phyloP scores from a whole-genome alignment of 2,888 invertebrate genomes.

The Laothoe populi region DNA sequence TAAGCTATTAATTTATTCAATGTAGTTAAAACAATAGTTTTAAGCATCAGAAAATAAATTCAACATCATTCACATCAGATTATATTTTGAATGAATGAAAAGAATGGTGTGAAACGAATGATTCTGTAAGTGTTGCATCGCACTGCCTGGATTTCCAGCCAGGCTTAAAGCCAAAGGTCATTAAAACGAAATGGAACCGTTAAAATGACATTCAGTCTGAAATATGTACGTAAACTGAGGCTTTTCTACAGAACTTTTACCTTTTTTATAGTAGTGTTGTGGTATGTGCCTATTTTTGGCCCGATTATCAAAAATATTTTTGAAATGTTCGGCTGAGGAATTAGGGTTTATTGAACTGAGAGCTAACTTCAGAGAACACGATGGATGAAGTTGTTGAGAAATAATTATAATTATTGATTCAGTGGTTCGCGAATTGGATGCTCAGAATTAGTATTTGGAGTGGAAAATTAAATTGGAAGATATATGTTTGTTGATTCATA shows the following conservation, averaged over 20 bases:
- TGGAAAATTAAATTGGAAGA: background rate
- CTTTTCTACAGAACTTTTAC: constrained; percentile 17
- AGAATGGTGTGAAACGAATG: constrained; percentile 29
- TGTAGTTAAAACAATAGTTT: constrained; percentile 7
- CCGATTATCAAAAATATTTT: too few relatives aligned
- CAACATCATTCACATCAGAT: constrained; percentile 21
- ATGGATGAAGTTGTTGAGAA: background rate
- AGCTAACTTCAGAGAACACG: background rate
- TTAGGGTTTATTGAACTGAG: background rate
- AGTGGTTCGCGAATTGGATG: background rate
- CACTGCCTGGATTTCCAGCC: constrained; percentile 16
- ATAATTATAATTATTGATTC: background rate
- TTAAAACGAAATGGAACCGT: constrained; percentile 20
- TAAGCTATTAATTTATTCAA: too few relatives aligned
- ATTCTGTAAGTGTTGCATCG: constrained; percentile 17
- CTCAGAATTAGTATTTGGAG: background rate
- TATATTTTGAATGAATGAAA: constrained; percentile 36
- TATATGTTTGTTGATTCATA: background rate
- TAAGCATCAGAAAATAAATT: background rate
- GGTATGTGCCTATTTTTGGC: background rate
- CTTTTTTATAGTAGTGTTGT: constrained; percentile 12
- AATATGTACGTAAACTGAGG: constrained; percentile 23
- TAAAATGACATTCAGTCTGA: constrained; percentile 24
- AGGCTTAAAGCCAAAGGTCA: constrained; percentile 21
- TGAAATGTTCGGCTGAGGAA: too few relatives aligned